Percentiles rank a stretch among this genome's conserved stretches.
Evolutionary conservation across 2,113 vertebrate species (phyloP).

Genomic region (Gnathonemus longibarbis): DNA sequence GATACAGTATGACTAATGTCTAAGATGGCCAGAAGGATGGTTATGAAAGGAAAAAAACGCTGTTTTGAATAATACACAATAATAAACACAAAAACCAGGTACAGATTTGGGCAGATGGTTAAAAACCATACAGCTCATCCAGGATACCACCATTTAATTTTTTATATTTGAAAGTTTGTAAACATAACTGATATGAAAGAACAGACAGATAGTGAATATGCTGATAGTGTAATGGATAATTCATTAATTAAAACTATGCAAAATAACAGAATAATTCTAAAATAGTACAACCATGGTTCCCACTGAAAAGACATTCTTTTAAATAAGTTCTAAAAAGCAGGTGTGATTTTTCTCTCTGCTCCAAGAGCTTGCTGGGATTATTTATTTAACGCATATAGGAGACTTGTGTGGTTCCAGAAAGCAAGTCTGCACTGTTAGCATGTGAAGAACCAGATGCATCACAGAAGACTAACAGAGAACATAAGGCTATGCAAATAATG

Average conservation of each 20-base stretch:
- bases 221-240: background rate
- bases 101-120: background rate
- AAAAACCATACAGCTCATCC: background rate
- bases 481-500: background rate
- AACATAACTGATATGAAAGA: background rate
- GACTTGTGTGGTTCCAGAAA: background rate
- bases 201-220: background rate
- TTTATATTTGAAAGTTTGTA: background rate
- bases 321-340: background rate
- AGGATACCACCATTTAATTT: background rate
- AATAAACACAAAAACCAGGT: background rate
- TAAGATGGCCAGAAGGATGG: background rate
- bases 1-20: background rate
- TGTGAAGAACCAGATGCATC: background rate
- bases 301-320: background rate
- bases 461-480: background rate
- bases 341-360: background rate
- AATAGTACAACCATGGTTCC: background rate
- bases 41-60: background rate
- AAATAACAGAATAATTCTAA: background rate
- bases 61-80: background rate
- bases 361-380: background rate
- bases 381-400: background rate
- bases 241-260: background rate
- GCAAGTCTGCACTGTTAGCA: background rate